Conservation (phyloP, 2,888 invertebrate genomes). For the Liodrosophila aerea region DNA sequence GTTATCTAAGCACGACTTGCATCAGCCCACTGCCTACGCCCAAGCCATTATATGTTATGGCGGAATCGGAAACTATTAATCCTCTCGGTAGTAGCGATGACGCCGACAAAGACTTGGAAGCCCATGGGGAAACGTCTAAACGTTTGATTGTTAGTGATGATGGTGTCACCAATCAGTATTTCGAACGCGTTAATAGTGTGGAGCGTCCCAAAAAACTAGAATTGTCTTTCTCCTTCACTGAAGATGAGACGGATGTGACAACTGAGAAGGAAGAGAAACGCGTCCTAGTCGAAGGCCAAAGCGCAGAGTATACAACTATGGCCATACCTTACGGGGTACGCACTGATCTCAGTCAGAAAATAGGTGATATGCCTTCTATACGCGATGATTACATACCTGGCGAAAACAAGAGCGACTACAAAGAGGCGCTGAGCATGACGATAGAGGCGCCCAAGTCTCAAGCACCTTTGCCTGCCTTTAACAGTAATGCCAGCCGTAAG, state of each 20-base stretch:
- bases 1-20: slow-evolving; percentile 52
- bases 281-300: slow-evolving; percentile 27
- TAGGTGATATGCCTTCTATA: neutral
- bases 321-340: neutral
- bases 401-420: slow-evolving; percentile 68
- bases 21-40: slow-evolving; percentile 75
- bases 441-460: slow-evolving; percentile 41
- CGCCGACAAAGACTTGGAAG: slow-evolving; percentile 19
- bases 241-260: slow-evolving; percentile 52
- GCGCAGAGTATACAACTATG: slow-evolving; percentile 16
- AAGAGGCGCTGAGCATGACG: slow-evolving; percentile 63
- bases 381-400: slow-evolving; percentile 70
- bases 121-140: slow-evolving; percentile 26
- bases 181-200: slow-evolving; percentile 81
- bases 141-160: slow-evolving; percentile 78
- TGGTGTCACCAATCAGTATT: slow-evolving; percentile 82
- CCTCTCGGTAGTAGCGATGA: slow-evolving; percentile 26
- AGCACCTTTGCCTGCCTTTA: slow-evolving; percentile 8
- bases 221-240: slow-evolving; percentile 77
- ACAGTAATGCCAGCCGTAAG: slow-evolving; percentile 55
- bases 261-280: slow-evolving; percentile 26
- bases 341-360: neutral
- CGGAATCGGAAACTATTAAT: slow-evolving; percentile 58
- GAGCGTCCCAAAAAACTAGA: slow-evolving; percentile 80
- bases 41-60: slow-evolving; percentile 45